Evolutionary conservation across 2,888 invertebrate species (phyloP).

Genomic region (Netelia fuscicornis): DNA sequence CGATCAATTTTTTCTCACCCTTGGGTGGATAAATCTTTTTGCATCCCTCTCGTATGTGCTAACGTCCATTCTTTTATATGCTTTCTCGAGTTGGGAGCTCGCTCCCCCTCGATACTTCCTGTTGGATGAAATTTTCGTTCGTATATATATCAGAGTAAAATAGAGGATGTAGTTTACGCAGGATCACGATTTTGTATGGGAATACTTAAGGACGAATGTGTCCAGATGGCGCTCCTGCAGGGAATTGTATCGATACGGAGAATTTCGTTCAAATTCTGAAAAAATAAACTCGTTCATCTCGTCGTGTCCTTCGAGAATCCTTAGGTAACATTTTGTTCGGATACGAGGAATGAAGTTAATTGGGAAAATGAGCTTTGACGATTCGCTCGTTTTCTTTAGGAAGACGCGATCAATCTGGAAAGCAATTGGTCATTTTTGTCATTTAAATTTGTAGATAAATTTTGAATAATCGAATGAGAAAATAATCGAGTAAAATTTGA

Average conservation of each 20-base stretch:
- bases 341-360: too few species aligned
- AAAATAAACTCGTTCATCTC: too few species aligned
- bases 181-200: neutral
- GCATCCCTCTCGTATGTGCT: neutral
- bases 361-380: too few species aligned
- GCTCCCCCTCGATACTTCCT: neutral
- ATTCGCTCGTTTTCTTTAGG: too few species aligned
- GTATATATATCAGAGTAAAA: conserved; percentile 17
- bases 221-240: neutral
- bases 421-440: too few species aligned
- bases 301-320: too few species aligned
- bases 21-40: neutral
- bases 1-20: conserved; percentile 21
- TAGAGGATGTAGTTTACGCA: neutral
- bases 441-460: too few species aligned
- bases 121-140: neutral
- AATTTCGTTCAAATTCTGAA: conserved; percentile 7
- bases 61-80: neutral
- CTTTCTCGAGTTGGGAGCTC: neutral
- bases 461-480: too few species aligned
- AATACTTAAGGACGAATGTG: neutral
- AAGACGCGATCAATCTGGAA: too few species aligned
- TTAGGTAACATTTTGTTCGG: too few species aligned
- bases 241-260: conserved; percentile 10
- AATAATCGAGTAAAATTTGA: too few species aligned